Base-by-base conservation (phyloP, 2,113 vertebrate species). In the Vidua chalybeata region DNA sequence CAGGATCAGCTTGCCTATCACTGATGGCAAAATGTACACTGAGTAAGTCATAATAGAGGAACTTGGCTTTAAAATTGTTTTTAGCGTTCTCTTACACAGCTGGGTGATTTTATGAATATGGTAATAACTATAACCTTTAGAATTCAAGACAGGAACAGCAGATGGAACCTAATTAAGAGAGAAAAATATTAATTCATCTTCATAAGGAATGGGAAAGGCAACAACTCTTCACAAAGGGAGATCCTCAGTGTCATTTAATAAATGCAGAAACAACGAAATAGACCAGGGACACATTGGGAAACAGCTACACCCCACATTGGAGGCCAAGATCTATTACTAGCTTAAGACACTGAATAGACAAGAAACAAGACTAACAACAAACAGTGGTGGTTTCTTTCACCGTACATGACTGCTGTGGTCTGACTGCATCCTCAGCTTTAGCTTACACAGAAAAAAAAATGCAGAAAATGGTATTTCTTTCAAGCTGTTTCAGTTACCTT, bases 41-140 rank as follows among this genome's bases (percentile, higher is more conserved):
- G 84, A 87, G 84, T 85, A 82, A 93, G 91, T 83, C 87, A 91
- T 95, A 97, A 97, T 79, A 96, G 54, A 84, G 54, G 86, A 97
- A 88, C 73, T 91, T 96, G 67, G 62, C 84, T 97, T 97, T 93
- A 81, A 91, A 96, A 80, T 37, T 96, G 68, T 94, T 97, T 76
- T 94, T 87, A 61, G 93, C 94, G 74, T 97, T 97, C 30, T 87
- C 94, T 98, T 97, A 97, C 90, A 96, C 91, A 97, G 95, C 94
- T 98, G 97, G 89, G 87, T 12, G 52, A 94, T 95, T 96, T 97
- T 97, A 96, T 95, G 92, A 97, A 97, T 97, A 97, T 96, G 96
- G 83, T 97, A 98, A 97, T 97, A 98, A 97, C 88, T 94, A 91
- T 97, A 98, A 97, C 97, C 97, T 98, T 98, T 97, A 97, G 84